Conservation (phyloP, 2,888 invertebrate genomes). For the Rhamnusium bicolor region DNA sequence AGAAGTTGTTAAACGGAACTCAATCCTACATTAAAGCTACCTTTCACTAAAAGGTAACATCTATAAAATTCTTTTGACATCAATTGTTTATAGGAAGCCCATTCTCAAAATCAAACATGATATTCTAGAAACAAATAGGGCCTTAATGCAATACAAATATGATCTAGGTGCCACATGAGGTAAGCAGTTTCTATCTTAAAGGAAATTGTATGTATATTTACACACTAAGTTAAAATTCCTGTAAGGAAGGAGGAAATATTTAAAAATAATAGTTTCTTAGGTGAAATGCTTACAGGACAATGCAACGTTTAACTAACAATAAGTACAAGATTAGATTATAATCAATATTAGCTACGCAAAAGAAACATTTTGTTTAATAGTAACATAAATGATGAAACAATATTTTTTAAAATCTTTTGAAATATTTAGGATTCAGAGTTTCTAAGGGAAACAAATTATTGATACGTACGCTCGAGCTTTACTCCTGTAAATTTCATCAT, state of each 20-base stretch:
- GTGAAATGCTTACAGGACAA: too few relatives aligned
- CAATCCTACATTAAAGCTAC: background rate
- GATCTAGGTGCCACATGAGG: background rate
- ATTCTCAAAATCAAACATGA: background rate
- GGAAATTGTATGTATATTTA: too few relatives aligned
- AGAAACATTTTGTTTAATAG: too few relatives aligned
- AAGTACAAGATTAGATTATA: too few relatives aligned
- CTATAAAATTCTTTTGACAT: background rate
- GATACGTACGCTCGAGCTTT: background rate
- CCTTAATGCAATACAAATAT: background rate
- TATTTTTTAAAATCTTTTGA: background rate
- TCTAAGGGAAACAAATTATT: background rate
- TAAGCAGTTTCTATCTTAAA: too few relatives aligned
- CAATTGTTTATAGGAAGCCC: background rate
- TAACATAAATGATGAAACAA: too few relatives aligned
- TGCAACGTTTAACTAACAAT: too few relatives aligned
- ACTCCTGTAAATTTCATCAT: constrained; percentile 38
- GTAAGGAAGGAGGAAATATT: too few relatives aligned
- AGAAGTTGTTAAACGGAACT: background rate
- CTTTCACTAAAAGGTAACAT: background rate
- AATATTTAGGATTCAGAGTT: background rate
- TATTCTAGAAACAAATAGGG: background rate
- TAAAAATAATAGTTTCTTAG: too few relatives aligned
- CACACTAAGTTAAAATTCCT: too few relatives aligned
- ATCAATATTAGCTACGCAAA: too few relatives aligned